Evolutionary conservation across 2,888 invertebrate genomes (phyloP).

Genomic region (Rhagophthalmus giganteus): DNA sequence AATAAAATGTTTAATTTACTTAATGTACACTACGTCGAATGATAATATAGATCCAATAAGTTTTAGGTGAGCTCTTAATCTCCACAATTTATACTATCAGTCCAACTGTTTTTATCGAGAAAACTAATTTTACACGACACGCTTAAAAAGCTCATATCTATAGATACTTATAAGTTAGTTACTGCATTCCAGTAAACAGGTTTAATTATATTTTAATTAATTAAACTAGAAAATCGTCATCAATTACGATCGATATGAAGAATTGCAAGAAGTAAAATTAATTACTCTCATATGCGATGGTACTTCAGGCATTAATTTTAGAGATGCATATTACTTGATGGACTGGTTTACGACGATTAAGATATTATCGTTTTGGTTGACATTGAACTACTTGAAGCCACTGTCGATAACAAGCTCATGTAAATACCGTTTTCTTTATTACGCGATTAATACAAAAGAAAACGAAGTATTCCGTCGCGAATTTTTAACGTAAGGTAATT

Average conservation of each 20-base stretch:
- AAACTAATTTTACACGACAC: too few relatives aligned
- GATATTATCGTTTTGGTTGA: constrained; percentile 42
- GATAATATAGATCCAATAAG: too few relatives aligned
- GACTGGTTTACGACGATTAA: constrained; percentile 44
- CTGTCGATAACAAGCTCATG: constrained; percentile 29
- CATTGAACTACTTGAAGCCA: constrained; percentile 35
- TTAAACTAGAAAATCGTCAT: constrained; percentile 20
- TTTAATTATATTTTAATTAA: constrained; percentile 23
- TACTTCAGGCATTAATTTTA: constrained; percentile 28
- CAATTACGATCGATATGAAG: constrained; percentile 14
- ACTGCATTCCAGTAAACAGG: constrained; percentile 14
- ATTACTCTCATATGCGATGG: constrained; percentile 28
- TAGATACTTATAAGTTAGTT: too few relatives aligned
- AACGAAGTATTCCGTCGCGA: constrained; percentile 11
- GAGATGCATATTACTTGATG: constrained; percentile 38
- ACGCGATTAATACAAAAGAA: constrained; percentile 7
- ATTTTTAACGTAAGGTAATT: too few relatives aligned
- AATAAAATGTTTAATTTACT: too few relatives aligned
- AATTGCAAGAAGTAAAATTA: constrained; percentile 36
- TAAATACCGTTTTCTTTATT: constrained; percentile 24
- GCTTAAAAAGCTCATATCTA: too few relatives aligned
- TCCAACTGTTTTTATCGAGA: too few relatives aligned
- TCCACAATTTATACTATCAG: too few relatives aligned
- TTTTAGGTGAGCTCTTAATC: too few relatives aligned
- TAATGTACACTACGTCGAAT: too few relatives aligned